Evolutionary conservation across 2,797 vertebrate genomes (phyloP).

Genomic region (Glossophaga mutica): DNA sequence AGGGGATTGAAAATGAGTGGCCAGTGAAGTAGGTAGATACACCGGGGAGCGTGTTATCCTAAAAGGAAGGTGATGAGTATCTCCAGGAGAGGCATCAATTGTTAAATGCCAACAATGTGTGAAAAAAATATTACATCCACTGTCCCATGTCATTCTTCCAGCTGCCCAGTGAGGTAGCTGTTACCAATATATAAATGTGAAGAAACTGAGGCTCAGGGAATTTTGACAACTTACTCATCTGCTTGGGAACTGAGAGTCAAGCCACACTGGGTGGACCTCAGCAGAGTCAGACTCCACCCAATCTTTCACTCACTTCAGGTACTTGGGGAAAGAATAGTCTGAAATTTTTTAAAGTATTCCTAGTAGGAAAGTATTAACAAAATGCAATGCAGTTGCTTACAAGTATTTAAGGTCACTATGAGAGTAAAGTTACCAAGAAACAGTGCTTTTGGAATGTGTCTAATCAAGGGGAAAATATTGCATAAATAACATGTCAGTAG

Average conservation of each 20-base stretch:
- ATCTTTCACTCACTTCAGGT: background rate
- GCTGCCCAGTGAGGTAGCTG: background rate
- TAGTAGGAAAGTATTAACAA: background rate
- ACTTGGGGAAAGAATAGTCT: background rate
- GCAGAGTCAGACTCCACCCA: background rate
- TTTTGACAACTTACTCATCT: background rate
- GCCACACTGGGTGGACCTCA: background rate
- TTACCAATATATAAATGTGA: background rate
- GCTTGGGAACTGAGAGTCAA: background rate
- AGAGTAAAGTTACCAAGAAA: slow-evolving; percentile 5
- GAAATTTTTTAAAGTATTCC: background rate
- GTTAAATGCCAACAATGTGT: background rate
- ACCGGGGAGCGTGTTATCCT: background rate
- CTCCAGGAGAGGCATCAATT: no score
- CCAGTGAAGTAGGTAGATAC: background rate
- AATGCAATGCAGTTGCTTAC: background rate
- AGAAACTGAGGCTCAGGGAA: background rate
- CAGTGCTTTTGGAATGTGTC: background rate
- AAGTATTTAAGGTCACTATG: background rate
- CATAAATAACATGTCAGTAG: background rate
- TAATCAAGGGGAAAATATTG: background rate
- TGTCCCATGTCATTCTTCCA: background rate
- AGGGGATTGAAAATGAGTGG: background rate
- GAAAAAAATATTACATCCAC: background rate
- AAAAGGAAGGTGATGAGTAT: background rate